Evolutionary conservation across 2,888 invertebrate species (phyloP).

Genomic region (Protula sp.): DNA sequence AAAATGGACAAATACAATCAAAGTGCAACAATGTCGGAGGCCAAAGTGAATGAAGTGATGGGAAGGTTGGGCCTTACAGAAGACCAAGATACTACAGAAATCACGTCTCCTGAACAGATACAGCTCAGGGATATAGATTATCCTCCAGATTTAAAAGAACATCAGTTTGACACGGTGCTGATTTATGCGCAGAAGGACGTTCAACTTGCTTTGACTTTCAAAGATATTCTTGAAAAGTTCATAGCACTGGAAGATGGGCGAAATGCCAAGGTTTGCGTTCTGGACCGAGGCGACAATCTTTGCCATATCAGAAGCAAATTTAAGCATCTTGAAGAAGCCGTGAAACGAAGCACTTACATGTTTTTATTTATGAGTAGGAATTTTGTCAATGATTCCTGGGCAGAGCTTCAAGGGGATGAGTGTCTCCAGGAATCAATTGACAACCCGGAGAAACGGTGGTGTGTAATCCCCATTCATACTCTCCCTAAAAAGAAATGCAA

Average conservation of each 20-base stretch:
- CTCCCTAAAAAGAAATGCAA: constrained; percentile 18
- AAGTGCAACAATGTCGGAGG: too few species aligned
- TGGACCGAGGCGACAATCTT: constrained; percentile 2
- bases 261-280: constrained; percentile 1
- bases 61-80: too few species aligned
- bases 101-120: too few species aligned
- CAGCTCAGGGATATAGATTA: too few species aligned
- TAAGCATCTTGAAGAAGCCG: constrained; percentile 12
- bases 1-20: too few species aligned
- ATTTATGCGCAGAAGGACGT: constrained; percentile 30
- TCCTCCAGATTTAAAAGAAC: constrained; percentile 24
- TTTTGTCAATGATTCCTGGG: constrained; percentile 33
- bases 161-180: constrained; percentile 32
- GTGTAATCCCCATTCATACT: constrained; percentile 35
- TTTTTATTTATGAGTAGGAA: constrained; percentile 32
- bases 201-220: constrained; percentile 22
- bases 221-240: constrained; percentile 22
- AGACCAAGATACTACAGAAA: too few species aligned
- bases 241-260: neutral
- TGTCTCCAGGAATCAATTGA: constrained; percentile 36
- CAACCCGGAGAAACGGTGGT: constrained; percentile 32
- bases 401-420: constrained; percentile 31
- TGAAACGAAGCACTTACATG: constrained; percentile 34
- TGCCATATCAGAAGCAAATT: neutral
- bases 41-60: too few species aligned